Conservation (phyloP, 30 jellyfish, hydroid and myxozoan genomes). For the Aurelia coerulea region DNA sequence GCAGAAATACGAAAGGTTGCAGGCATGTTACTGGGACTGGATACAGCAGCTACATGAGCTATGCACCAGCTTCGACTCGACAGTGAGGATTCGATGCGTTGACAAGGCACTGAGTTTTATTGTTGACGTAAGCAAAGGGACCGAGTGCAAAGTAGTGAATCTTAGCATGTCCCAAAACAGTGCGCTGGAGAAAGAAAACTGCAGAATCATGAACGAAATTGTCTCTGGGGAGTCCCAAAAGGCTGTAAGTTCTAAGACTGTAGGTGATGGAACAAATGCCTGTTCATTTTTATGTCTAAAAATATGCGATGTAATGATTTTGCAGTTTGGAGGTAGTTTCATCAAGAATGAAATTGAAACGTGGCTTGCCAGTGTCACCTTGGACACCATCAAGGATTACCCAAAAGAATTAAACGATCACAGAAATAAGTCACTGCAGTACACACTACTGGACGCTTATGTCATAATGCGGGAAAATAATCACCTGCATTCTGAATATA, state of each 20-base stretch:
- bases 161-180: slow-evolving; percentile 4
- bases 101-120: not conserved
- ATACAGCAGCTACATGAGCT: slow-evolving; percentile 18
- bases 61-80: slow-evolving; percentile 2
- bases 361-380: not conserved
- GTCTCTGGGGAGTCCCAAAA: not conserved
- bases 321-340: not conserved
- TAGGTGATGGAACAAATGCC: slow-evolving; percentile 28
- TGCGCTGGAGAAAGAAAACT: slow-evolving; percentile 3
- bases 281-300: slow-evolving; percentile 16
- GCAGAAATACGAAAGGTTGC: slow-evolving; percentile 5
- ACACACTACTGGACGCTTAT: not conserved
- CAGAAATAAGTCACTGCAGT: not conserved
- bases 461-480: slow-evolving; percentile 4
- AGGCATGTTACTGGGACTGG: slow-evolving; percentile 24
- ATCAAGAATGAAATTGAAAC: not conserved
- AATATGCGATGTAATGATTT: slow-evolving; percentile 5
- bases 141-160: not conserved
- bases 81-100: not conserved
- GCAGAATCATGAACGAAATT: not conserved
- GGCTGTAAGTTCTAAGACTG: not conserved
- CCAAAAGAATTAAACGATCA: not conserved
- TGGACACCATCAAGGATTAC: not conserved
- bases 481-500: not conserved
- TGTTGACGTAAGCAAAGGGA: too few relatives aligned